These are phyloP conservation scores for Temnothorax nylanderi DNA, from an alignment of 1,140 invertebrate species.

Conservation along the genomic window DNA sequence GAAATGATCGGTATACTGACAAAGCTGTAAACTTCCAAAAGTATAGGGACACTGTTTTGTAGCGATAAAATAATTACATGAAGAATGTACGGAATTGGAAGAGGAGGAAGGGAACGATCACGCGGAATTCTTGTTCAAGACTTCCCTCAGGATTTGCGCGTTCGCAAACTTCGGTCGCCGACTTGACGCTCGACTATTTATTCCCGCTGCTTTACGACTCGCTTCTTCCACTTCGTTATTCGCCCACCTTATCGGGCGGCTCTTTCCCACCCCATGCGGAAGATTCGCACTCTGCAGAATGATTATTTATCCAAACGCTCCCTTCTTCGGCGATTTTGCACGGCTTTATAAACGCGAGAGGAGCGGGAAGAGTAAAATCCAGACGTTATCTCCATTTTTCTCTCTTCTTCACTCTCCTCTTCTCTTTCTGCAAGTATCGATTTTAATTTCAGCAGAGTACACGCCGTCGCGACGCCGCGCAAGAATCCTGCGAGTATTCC, in stretches of 20 bases:
- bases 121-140: conserved; percentile 57
- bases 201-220: conserved; percentile 61
- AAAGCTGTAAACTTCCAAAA: conserved; percentile 19
- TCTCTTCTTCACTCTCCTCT: background rate
- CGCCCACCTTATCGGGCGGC: conserved; percentile 52
- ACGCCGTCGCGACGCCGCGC: conserved; percentile 46
- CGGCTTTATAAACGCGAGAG: conserved; percentile 37
- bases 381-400: conserved; percentile 48
- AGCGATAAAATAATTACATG: conserved; percentile 59
- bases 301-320: conserved; percentile 60
- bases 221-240: conserved; percentile 62
- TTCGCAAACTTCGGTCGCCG: conserved; percentile 57
- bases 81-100: conserved; percentile 47
- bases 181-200: conserved; percentile 59
- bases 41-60: conserved; percentile 33
- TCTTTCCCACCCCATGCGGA: background rate
- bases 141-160: conserved; percentile 61
- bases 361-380: conserved; percentile 37
- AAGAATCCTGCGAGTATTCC: conserved; percentile 50
- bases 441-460: conserved; percentile 60
- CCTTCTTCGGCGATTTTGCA: conserved; percentile 59
- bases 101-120: conserved; percentile 34
- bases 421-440: conserved; percentile 41
- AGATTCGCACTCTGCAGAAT: conserved; percentile 57
- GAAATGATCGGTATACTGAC: background rate